phyloP scores from a whole-genome alignment of 2,888 invertebrate species.

The Amaurobius ferox region DNA sequence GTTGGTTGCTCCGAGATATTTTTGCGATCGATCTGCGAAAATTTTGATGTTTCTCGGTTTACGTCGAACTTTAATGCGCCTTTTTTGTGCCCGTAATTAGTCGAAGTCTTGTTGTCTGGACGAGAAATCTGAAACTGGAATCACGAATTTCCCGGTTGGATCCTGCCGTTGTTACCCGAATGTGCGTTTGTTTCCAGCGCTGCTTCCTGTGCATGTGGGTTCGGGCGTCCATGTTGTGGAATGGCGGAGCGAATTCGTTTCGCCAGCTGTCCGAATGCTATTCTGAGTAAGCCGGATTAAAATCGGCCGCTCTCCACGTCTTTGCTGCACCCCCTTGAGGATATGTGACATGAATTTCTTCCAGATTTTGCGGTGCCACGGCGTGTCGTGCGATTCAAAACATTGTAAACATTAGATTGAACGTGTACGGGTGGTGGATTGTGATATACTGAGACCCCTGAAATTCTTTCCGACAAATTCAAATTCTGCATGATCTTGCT shows the following conservation, averaged over 20 bases:
- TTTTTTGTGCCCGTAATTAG: conserved; percentile 38
- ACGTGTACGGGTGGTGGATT: conserved; percentile 14
- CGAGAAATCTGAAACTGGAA: conserved; percentile 20
- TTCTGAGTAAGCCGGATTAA: conserved; percentile 62
- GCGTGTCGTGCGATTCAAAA: conserved; percentile 33
- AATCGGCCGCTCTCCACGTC: neutral
- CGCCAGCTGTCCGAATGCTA: conserved; percentile 51
- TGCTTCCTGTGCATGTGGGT: conserved; percentile 68
- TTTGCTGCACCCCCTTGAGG: neutral
- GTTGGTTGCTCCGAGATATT: conserved; percentile 59
- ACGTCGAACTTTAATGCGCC: conserved; percentile 9
- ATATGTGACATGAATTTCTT: conserved; percentile 55
- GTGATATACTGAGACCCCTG: conserved; percentile 16
- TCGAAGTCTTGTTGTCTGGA: conserved; percentile 7
- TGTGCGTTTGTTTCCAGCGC: conserved; percentile 42
- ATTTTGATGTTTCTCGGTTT: conserved; percentile 63
- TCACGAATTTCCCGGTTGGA: conserved; percentile 9
- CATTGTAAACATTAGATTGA: conserved; percentile 48
- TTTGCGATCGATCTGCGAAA: conserved; percentile 48
- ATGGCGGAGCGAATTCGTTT: conserved; percentile 39
- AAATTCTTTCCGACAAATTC: conserved; percentile 17
- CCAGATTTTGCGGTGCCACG: conserved; percentile 27
- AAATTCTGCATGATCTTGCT: conserved; percentile 52
- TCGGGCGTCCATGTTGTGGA: conserved; percentile 67
- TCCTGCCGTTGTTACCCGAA: conserved; percentile 9